These are phyloP conservation scores for Phortica okadai DNA, from an alignment of 2,888 invertebrate species.

Conservation along the genomic window DNA sequence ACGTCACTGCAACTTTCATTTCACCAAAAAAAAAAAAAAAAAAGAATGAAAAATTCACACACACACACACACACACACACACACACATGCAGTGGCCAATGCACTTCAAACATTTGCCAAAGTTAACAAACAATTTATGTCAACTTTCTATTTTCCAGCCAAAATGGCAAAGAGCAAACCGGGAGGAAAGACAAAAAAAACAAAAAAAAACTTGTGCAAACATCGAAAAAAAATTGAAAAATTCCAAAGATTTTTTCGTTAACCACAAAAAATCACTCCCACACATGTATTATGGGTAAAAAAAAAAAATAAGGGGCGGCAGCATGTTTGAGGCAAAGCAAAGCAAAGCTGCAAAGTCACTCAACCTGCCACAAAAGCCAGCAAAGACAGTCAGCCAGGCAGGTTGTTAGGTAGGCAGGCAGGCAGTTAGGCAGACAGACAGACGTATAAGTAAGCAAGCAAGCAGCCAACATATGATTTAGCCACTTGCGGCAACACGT, in stretches of 20 bases:
- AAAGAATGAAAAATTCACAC: background rate
- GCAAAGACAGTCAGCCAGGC: background rate
- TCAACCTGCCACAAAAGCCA: slow-evolving; percentile 23
- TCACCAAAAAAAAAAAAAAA: background rate
- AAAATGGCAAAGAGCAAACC: slow-evolving; percentile 23
- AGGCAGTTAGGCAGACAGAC: background rate
- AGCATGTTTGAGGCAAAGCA: background rate
- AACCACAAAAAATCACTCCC: slow-evolving; percentile 12
- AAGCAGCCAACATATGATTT: slow-evolving; percentile 36
- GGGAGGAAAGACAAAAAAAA: background rate
- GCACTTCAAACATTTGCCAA: slow-evolving; percentile 38
- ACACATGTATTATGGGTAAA: background rate
- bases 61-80: background rate
- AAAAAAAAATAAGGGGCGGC: background rate
- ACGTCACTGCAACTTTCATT: background rate
- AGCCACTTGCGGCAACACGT: slow-evolving; percentile 36
- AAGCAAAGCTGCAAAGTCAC: slow-evolving; percentile 22
- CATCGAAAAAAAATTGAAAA: background rate
- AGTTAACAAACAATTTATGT: slow-evolving; percentile 61
- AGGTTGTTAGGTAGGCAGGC: background rate
- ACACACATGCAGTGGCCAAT: background rate
- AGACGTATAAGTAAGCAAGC: background rate
- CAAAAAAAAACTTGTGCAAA: background rate
- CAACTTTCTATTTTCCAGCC: slow-evolving; percentile 63
- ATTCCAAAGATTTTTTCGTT: slow-evolving; percentile 24